phyloP scores from a whole-genome alignment of 2,888 invertebrate genomes.

The Lymantria monacha region DNA sequence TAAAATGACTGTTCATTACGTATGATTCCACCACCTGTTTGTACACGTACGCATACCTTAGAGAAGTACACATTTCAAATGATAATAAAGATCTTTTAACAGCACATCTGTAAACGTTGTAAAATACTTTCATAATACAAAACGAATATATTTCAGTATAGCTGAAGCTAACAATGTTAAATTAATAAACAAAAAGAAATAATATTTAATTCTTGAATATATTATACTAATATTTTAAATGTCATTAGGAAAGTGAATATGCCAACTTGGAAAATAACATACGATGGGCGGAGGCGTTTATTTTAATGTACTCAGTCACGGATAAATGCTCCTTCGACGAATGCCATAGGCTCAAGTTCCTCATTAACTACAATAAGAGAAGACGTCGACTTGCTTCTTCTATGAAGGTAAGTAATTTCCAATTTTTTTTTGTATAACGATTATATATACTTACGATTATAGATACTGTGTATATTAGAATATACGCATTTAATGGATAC shows the following conservation, averaged over 20 bases:
- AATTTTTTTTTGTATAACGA: neutral
- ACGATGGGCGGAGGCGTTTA: constrained; percentile 94
- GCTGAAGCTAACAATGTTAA: neutral
- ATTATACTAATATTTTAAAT: constrained; percentile 26
- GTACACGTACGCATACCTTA: too few relatives aligned
- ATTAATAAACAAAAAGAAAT: too few relatives aligned
- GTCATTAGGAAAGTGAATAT: constrained; percentile 84
- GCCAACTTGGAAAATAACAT: constrained; percentile 89
- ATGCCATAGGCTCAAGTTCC: constrained; percentile 90
- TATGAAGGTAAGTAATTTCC: constrained; percentile 70
- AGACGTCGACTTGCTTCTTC: constrained; percentile 84
- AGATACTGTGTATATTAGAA: too few relatives aligned
- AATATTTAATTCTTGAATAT: neutral
- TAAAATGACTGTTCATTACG: too few relatives aligned
- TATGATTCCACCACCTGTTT: too few relatives aligned
- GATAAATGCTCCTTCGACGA: constrained; percentile 95
- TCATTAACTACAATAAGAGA: constrained; percentile 90
- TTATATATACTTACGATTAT: too few relatives aligned
- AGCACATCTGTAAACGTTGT: constrained; percentile 2
- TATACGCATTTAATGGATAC: too few relatives aligned
- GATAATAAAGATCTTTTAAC: too few relatives aligned
- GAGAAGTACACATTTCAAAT: too few relatives aligned
- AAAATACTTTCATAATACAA: too few relatives aligned
- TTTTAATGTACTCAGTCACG: constrained; percentile 93
- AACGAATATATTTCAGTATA: neutral